Base-by-base conservation (phyloP, 1,140 invertebrate genomes). In the Chelonus insularis region DNA sequence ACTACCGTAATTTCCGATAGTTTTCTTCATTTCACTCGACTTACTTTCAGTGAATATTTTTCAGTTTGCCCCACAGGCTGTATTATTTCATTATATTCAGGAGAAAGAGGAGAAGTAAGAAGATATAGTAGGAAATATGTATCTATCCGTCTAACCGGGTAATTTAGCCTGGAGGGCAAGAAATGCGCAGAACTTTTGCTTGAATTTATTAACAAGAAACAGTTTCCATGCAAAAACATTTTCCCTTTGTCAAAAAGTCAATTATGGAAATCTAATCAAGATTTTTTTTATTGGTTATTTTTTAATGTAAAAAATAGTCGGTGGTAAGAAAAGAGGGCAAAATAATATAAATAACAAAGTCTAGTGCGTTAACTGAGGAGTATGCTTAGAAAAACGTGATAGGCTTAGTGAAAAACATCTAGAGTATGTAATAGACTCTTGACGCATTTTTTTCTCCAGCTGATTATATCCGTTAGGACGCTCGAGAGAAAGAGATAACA, bases 401-500 rank as follows among this genome's bases (percentile, higher is more conserved):
- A 29, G 25, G 3, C 25, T 29, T 29, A 29, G 25, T 29, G 25
- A 29, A 29, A 29, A 29, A 29, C 25, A 29, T 29, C 25, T 29
- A 29, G 25, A 29, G 25, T 29, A 29, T 29, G 69, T 69, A 70
- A 48, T 48, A 25, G 34, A 8, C 14, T 51, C 25, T 51, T 11
- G 25, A 51, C 48, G 48, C 48, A 51, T 51, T 55, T 55, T 29
- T 39, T 55, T 55, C 29, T 34, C 20, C 16, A 18, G 32, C 52
- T 20, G 52, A 55, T 55, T 55, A 55, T 29, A 7, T 55, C 52
- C 34, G 52, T 34, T 34, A 55, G 34, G 29, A 36, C 41, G 29
- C 16, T 29, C 16, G 52, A 55, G 52, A 39, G 34, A 55, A 39
- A 55, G 66, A 66, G 62, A 62, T 68, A 64, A 60, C 68, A 62